A percentile compares a stretch with the other conserved stretches of the same genome.
phyloP scores from a whole-genome alignment of 2,113 vertebrate species.

The Nasalis larvatus region DNA sequence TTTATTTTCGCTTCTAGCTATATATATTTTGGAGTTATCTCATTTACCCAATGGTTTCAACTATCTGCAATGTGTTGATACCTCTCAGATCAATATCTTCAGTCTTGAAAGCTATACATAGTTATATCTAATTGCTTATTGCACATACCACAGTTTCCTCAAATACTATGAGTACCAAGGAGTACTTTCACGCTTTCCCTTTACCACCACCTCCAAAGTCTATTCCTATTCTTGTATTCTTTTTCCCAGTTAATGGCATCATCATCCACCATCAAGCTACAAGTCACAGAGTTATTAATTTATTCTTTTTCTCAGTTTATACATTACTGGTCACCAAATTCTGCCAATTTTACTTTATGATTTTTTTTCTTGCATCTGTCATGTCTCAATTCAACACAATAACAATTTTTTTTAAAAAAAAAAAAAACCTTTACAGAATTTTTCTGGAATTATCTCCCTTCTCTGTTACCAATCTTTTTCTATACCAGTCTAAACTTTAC shows the following conservation, averaged over 20 bases:
- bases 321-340: background rate
- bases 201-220: background rate
- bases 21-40: background rate
- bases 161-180: background rate
- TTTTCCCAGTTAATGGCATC: background rate
- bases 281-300: background rate
- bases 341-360: background rate
- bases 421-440: background rate
- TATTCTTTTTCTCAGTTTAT: background rate
- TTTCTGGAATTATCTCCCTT: background rate
- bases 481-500: background rate
- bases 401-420: background rate
- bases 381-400: background rate
- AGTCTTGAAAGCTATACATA: background rate
- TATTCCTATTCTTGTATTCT: background rate
- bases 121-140: background rate
- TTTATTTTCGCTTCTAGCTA: background rate
- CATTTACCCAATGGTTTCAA: background rate
- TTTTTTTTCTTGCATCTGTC: background rate
- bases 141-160: background rate
- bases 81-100: background rate
- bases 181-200: background rate
- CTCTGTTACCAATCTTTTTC: background rate
- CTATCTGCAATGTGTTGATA: background rate
- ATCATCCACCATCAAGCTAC: background rate